Percentiles rank a stretch among this genome's conserved stretches.
phyloP scores from a whole-genome alignment of 2,797 vertebrate species.

The Selene dorsalis region DNA sequence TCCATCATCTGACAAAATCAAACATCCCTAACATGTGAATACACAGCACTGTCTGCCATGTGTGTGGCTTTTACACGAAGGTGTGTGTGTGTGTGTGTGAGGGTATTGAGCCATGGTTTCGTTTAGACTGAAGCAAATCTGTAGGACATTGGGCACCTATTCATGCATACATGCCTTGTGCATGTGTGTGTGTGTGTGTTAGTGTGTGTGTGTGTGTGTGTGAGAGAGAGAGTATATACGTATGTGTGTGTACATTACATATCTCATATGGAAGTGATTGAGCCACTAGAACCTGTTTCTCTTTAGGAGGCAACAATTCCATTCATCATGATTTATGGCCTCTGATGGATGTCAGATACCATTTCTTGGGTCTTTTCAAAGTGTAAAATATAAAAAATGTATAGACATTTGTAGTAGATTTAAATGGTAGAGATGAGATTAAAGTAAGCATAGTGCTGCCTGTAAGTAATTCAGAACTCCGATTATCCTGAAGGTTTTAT shows the following conservation, averaged over 20 bases:
- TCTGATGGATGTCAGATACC: constrained; percentile 66
- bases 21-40: constrained; percentile 27
- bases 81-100: constrained; percentile 5
- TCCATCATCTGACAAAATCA: constrained; percentile 56
- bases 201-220: constrained; percentile 38
- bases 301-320: constrained; percentile 57
- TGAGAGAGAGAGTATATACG: constrained; percentile 18
- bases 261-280: constrained; percentile 78
- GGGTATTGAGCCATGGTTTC: neutral
- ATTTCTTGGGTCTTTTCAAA: constrained; percentile 45
- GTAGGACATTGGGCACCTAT: constrained; percentile 8
- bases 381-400: neutral
- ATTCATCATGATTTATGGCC: constrained; percentile 69
- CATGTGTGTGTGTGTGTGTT: constrained; percentile 45
- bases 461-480: constrained; percentile 24
- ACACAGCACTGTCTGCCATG: constrained; percentile 17
- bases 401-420: constrained; percentile 5
- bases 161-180: constrained; percentile 19
- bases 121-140: neutral
- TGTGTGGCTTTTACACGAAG: constrained; percentile 22
- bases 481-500: constrained; percentile 6
- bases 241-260: constrained; percentile 22
- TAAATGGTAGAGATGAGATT: constrained; percentile 19
- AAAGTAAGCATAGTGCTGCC: constrained; percentile 22
- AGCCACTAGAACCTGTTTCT: constrained; percentile 55